Percentiles rank a stretch among this genome's conserved stretches.
Conservation (phyloP, 2,113 vertebrate species). For the Ptychochromis oligacanthus region DNA sequence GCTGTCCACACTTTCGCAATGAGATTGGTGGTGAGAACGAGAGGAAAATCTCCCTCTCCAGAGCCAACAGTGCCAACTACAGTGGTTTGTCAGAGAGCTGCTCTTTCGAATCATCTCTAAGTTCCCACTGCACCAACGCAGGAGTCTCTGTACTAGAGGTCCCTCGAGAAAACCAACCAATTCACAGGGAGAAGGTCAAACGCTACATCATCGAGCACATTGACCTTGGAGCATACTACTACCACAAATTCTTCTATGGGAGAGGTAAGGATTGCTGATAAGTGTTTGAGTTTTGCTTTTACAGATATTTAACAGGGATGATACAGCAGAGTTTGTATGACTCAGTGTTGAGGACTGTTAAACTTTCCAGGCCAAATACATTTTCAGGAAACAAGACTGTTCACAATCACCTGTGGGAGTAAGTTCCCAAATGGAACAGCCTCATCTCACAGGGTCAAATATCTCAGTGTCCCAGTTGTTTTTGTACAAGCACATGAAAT, state of each 20-base stretch:
- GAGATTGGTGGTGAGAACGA: constrained; percentile 96
- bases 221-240: constrained; percentile 97
- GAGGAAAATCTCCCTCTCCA: constrained; percentile 90
- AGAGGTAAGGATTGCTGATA: constrained; percentile 85
- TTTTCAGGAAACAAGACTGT: constrained; percentile 23
- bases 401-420: not conserved
- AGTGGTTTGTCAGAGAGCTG: constrained; percentile 87
- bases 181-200: constrained; percentile 96
- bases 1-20: constrained; percentile 93
- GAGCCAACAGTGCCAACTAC: constrained; percentile 87
- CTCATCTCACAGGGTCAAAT: constrained; percentile 46
- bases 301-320: not conserved
- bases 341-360: constrained; percentile 8
- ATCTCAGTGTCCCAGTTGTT: constrained; percentile 58
- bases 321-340: not conserved
- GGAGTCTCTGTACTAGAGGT: constrained; percentile 96
- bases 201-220: constrained; percentile 98
- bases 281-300: not conserved
- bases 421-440: constrained; percentile 31
- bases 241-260: constrained; percentile 96
- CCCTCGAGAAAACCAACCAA: constrained; percentile 92
- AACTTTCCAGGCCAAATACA: constrained; percentile 15
- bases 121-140: constrained; percentile 97
- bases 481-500: constrained; percentile 58
- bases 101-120: constrained; percentile 95